A percentile compares a stretch with the other conserved stretches of the same genome.
These are phyloP conservation scores for Anser brachyrhynchus DNA, from an alignment of 2,113 vertebrate genomes.

Conservation along the genomic window DNA sequence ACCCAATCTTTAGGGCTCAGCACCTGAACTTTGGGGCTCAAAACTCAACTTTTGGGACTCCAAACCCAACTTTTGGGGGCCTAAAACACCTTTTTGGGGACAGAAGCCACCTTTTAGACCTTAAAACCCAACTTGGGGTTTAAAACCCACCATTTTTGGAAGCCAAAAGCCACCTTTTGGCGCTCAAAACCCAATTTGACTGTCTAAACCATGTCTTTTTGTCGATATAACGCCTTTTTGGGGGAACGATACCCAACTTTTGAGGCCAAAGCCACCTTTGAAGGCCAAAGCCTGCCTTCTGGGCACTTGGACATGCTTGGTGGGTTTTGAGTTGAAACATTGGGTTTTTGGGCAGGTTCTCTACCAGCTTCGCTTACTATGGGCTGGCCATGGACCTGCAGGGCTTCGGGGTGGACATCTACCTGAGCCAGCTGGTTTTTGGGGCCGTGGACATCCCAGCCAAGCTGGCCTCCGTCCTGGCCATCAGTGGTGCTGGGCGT, in stretches of 20 bases:
- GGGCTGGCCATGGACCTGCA: conserved; percentile 76
- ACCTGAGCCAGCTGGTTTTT: conserved; percentile 80
- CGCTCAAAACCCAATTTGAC: neutral
- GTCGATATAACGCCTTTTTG: neutral
- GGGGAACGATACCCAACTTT: neutral
- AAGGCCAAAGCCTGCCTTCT: neutral
- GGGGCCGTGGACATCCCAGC: conserved; percentile 80
- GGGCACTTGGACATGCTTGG: rapidly evolving
- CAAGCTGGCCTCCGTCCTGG: conserved; percentile 74
- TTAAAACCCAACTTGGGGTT: rapidly evolving
- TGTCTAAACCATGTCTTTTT: neutral
- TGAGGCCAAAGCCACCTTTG: neutral
- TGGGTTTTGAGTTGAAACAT: neutral
- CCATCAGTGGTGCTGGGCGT: conserved; percentile 74
- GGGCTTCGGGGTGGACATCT: conserved; percentile 80
- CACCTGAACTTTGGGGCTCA: rapidly evolving
- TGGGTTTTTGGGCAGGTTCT: conserved; percentile 59
- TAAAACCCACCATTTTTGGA: neutral
- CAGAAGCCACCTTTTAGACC: rapidly evolving
- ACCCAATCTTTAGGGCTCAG: neutral
- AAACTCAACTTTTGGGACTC: neutral
- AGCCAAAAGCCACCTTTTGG: too few species aligned
- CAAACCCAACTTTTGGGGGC: neutral
- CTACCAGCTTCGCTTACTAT: conserved; percentile 84
- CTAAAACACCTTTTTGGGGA: too few species aligned